These are phyloP conservation scores for Ooceraea biroi DNA, from an alignment of 1,140 invertebrate genomes.

Conservation along the genomic window DNA sequence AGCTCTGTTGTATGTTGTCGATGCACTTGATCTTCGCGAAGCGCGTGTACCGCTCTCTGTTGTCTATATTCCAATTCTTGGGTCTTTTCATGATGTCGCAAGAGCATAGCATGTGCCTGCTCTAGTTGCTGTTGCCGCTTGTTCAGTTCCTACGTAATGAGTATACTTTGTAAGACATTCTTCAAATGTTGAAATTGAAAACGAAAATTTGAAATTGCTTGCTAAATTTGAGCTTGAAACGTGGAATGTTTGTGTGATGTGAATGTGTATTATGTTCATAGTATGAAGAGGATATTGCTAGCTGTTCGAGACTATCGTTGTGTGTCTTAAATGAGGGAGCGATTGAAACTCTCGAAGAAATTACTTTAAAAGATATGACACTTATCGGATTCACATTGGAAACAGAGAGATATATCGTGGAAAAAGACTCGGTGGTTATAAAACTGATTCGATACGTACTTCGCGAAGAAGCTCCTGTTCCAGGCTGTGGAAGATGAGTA, in stretches of 20 bases:
- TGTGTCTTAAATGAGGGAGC: too few relatives aligned
- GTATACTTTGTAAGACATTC: background rate
- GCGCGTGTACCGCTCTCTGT: constrained; percentile 96
- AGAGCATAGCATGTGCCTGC: constrained; percentile 97
- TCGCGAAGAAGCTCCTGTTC: constrained; percentile 97
- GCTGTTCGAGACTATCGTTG: too few relatives aligned
- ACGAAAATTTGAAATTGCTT: constrained; percentile 39
- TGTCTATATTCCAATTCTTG: constrained; percentile 98
- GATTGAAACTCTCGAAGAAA: too few relatives aligned
- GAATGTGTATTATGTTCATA: background rate
- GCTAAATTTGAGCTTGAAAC: background rate
- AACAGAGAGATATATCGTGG: too few relatives aligned
- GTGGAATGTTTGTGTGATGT: too few relatives aligned
- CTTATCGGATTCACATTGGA: too few relatives aligned
- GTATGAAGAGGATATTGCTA: too few relatives aligned
- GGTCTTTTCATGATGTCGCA: constrained; percentile 98
- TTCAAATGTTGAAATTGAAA: constrained; percentile 2
- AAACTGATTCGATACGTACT: constrained; percentile 86
- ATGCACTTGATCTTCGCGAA: constrained; percentile 96
- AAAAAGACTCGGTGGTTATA: background rate
- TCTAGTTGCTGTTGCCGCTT: constrained; percentile 97
- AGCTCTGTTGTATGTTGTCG: constrained; percentile 98
- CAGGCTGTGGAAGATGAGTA: constrained; percentile 94
- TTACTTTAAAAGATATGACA: too few relatives aligned
- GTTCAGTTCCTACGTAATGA: constrained; percentile 93